Percentiles rank a stretch among this genome's conserved stretches.
Conservation (phyloP, 2,113 vertebrate species). For the Panurus biarmicus region DNA sequence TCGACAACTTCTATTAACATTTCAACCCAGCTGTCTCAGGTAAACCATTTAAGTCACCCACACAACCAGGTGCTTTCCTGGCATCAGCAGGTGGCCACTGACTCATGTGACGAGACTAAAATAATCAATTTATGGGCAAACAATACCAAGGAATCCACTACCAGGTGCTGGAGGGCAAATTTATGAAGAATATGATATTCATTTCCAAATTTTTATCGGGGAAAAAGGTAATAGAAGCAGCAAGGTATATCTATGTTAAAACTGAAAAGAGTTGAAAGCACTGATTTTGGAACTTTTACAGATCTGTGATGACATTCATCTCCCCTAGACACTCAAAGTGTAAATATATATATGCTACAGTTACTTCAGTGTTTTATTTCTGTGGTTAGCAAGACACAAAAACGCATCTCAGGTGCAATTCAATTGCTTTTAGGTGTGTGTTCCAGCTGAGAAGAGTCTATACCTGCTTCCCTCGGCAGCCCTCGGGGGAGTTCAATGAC, state of each 20-base stretch:
- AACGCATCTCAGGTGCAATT: neutral
- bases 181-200: neutral
- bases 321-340: neutral
- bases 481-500: rapidly evolving
- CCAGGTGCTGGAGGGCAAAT: neutral
- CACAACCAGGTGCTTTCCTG: neutral
- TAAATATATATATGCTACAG: too few species aligned
- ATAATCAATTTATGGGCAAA: neutral
- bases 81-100: neutral
- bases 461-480: neutral
- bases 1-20: neutral
- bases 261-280: neutral
- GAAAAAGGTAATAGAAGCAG: neutral
- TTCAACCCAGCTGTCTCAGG: neutral
- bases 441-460: neutral
- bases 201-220: neutral
- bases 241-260: neutral
- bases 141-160: neutral
- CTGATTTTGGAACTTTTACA: neutral
- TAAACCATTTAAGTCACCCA: neutral
- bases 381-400: neutral
- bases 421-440: neutral
- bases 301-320: neutral
- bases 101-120: neutral
- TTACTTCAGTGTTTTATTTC: neutral